Evolutionary conservation across 2,888 invertebrate species (phyloP).

Genomic region (Coecobrya sp.): DNA sequence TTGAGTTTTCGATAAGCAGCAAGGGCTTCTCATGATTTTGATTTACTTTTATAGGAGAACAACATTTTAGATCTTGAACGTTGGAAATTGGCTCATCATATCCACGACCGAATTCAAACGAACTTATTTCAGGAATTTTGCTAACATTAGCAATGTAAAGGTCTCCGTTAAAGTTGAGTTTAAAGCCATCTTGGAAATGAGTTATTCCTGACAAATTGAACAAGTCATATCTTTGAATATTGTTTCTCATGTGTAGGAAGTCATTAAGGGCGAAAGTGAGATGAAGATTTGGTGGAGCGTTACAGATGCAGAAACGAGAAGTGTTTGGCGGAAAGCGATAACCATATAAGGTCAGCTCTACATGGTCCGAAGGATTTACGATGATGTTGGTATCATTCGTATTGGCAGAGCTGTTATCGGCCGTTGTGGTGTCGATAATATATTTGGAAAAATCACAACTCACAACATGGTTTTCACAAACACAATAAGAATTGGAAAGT

Average conservation of each 20-base stretch:
- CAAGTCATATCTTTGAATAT: conserved; percentile 71
- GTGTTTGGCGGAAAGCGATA: not conserved
- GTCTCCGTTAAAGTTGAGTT: conserved; percentile 63
- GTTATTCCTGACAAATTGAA: conserved; percentile 53
- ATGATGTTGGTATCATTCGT: not conserved
- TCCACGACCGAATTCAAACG: conserved; percentile 71
- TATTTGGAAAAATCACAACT: conserved; percentile 69
- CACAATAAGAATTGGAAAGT: conserved; percentile 64
- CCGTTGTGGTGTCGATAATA: not conserved
- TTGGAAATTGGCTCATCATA: conserved; percentile 41
- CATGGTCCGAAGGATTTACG: not conserved
- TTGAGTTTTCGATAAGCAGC: conserved; percentile 67
- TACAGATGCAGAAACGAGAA: conserved; percentile 68
- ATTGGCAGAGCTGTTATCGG: not conserved
- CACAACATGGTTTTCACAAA: conserved; percentile 54
- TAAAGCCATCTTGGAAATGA: conserved; percentile 42
- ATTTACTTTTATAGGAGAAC: conserved; percentile 72
- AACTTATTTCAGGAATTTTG: conserved; percentile 13
- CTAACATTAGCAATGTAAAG: conserved; percentile 68
- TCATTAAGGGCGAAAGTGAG: conserved; percentile 6
- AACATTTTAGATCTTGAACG: conserved; percentile 66
- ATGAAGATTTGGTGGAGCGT: conserved; percentile 50
- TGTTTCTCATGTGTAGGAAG: not conserved
- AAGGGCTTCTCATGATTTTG: conserved; percentile 59
- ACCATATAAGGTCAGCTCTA: conserved; percentile 25